Evolutionary conservation across 2,888 invertebrate genomes (phyloP).

Genomic region (Caenorhabditis sp.): DNA sequence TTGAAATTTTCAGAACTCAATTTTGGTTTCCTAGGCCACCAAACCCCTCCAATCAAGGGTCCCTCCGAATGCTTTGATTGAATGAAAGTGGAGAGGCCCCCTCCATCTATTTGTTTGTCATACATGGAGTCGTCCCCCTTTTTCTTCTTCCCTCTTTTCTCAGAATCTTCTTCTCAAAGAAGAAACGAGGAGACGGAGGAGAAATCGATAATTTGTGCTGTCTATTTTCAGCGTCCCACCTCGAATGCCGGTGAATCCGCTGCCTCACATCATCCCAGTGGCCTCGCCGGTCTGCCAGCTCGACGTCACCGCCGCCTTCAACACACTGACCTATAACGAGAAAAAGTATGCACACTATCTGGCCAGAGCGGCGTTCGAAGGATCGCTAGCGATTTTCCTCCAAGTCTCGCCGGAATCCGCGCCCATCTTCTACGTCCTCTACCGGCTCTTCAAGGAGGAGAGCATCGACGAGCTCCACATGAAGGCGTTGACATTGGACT

Average conservation of each 20-base stretch:
- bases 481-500: slow-evolving; percentile 67
- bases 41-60: neutral
- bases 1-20: neutral
- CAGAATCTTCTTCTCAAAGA: neutral
- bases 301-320: slow-evolving; percentile 92
- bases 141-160: no score
- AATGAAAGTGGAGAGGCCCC: neutral
- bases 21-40: slow-evolving; percentile 16
- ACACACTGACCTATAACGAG: slow-evolving; percentile 86
- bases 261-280: slow-evolving; percentile 85
- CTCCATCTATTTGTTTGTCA: slow-evolving; percentile 11
- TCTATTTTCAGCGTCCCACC: no score
- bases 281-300: slow-evolving; percentile 89
- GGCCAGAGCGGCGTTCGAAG: slow-evolving; percentile 93
- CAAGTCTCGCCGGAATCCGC: slow-evolving; percentile 96
- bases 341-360: slow-evolving; percentile 94
- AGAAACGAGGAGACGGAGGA: neutral
- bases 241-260: slow-evolving; percentile 61
- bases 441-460: slow-evolving; percentile 90
- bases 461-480: slow-evolving; percentile 87
- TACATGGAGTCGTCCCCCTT: neutral
- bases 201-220: no score
- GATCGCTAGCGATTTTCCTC: slow-evolving; percentile 91
- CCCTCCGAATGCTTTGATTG: neutral
- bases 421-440: slow-evolving; percentile 90